phyloP scores from a whole-genome alignment of 2,797 vertebrate genomes.

The Lycodopsis pacificus region DNA sequence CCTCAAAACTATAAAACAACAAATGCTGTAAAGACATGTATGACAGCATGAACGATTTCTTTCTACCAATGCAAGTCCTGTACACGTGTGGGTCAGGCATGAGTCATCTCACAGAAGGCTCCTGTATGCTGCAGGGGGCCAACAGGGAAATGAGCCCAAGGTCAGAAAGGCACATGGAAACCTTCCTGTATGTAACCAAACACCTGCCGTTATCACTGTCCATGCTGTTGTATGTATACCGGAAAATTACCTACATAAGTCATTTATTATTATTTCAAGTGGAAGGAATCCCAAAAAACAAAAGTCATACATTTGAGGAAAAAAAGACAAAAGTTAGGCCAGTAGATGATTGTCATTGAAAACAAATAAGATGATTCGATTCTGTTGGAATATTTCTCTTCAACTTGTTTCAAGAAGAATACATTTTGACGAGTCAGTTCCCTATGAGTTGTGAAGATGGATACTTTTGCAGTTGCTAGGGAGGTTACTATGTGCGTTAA shows the following conservation, averaged over 20 bases:
- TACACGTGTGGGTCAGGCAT: constrained; percentile 50
- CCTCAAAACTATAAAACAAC: neutral
- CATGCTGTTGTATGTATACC: neutral
- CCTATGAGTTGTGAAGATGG: neutral
- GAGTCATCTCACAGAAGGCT: constrained; percentile 65
- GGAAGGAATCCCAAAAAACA: neutral
- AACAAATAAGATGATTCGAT: neutral
- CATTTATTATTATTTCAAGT: constrained; percentile 2
- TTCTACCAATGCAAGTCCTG: constrained; percentile 18
- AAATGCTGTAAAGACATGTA: neutral
- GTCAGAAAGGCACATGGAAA: constrained; percentile 70
- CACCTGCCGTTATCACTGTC: constrained; percentile 56
- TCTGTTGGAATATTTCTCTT: neutral
- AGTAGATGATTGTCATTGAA: neutral
- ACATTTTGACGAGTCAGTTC: neutral
- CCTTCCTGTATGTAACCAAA: constrained; percentile 58
- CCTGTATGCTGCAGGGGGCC: constrained; percentile 51
- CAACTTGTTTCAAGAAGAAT: neutral
- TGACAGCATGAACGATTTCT: neutral
- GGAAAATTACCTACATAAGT: neutral
- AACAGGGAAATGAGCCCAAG: constrained; percentile 66
- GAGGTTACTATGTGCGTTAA: neutral
- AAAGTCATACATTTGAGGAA: neutral
- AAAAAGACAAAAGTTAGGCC: neutral
- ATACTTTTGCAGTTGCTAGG: neutral